Conservation (phyloP, 1,140 invertebrate species). For the Ridgeia piscesae region DNA sequence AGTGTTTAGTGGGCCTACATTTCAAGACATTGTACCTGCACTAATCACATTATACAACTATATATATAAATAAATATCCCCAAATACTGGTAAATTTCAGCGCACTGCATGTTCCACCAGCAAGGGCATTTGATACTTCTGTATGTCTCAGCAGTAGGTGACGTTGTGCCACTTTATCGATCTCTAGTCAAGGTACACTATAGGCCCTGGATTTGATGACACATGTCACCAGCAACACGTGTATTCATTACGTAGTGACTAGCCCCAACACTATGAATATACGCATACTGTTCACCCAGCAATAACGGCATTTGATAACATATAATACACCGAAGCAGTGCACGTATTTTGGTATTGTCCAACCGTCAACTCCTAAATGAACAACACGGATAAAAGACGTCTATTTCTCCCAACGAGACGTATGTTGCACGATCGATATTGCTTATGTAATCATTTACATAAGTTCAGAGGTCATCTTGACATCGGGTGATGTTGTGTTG, state of each 20-base stretch:
- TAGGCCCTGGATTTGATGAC: background rate
- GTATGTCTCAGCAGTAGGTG: background rate
- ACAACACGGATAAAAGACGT: background rate
- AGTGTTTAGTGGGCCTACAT: no score
- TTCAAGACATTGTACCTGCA: no score
- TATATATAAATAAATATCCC: background rate
- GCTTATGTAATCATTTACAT: background rate
- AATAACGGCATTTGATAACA: background rate
- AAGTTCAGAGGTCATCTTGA: background rate
- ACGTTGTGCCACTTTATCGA: background rate
- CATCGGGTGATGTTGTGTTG: background rate
- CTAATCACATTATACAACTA: no score
- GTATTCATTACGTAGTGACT: background rate
- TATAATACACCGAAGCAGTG: background rate
- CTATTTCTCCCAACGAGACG: background rate
- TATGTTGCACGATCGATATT: background rate
- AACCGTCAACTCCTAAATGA: background rate
- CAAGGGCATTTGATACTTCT: background rate
- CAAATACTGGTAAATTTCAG: background rate
- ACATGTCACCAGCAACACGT: background rate
- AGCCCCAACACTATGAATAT: background rate
- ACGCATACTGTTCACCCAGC: background rate
- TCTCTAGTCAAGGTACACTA: background rate
- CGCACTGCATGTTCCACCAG: background rate
- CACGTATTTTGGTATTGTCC: no score